A percentile compares a stretch with the other conserved stretches of the same genome.
These are phyloP conservation scores for Numenius arquata DNA, from an alignment of 2,113 vertebrate species.

Conservation along the genomic window DNA sequence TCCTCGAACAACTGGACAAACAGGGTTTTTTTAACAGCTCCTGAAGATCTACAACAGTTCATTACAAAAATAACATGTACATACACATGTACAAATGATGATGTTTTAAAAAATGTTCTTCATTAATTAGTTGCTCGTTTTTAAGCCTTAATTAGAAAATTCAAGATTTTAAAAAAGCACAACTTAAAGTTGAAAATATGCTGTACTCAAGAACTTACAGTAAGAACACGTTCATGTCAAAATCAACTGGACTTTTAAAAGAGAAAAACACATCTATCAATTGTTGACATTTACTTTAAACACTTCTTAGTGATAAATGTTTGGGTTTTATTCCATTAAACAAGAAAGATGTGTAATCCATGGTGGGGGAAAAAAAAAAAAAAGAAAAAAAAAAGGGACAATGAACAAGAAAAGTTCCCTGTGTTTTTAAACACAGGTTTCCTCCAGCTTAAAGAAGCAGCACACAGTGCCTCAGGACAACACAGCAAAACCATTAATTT, in stretches of 20 bases:
- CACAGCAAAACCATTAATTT: neutral
- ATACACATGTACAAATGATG: neutral
- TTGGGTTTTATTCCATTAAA: neutral
- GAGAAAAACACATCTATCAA: neutral
- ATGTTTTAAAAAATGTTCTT: neutral
- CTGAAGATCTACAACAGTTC: neutral
- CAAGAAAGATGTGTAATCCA: neutral
- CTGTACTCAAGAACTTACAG: neutral
- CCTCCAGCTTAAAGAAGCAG: neutral
- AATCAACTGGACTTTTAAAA: neutral
- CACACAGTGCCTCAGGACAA: neutral
- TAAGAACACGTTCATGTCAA: neutral
- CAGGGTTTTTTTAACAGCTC: neutral
- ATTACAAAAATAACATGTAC: neutral
- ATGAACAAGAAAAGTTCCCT: neutral
- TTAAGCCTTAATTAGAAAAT: neutral
- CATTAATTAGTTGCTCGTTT: neutral
- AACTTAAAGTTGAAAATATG: neutral
- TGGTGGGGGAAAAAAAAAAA: neutral
- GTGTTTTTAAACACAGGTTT: neutral
- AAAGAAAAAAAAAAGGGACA: neutral
- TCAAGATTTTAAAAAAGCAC: neutral
- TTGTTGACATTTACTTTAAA: neutral
- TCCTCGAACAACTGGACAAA: neutral
- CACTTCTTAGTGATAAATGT: neutral